These are phyloP conservation scores for Eulemur mongoz DNA, from an alignment of 2,797 vertebrate genomes.

Conservation along the genomic window DNA sequence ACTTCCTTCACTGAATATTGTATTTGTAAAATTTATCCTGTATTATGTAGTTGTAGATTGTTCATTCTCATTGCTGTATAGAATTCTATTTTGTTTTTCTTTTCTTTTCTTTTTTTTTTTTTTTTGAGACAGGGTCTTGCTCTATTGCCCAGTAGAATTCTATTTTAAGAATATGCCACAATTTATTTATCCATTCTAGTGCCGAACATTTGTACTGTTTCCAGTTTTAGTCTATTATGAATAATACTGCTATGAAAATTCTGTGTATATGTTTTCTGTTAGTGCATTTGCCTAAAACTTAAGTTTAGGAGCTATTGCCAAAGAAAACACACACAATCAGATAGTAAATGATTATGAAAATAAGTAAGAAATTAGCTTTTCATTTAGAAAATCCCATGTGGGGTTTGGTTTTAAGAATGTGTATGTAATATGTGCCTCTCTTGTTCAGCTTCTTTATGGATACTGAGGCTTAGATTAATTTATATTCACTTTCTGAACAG, in stretches of 20 bases:
- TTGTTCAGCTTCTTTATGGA: not conserved
- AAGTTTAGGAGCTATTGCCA: not conserved
- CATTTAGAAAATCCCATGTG: not conserved
- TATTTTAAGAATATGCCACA: not conserved
- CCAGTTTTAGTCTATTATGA: not conserved
- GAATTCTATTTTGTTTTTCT: not conserved
- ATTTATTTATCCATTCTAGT: not conserved
- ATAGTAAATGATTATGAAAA: not conserved
- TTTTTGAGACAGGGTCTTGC: not conserved
- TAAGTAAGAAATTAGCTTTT: conserved; percentile 14
- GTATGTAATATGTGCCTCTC: not conserved
- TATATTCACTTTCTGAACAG: not conserved
- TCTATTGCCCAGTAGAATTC: not conserved
- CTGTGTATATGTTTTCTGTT: not conserved
- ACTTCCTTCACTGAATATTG: not conserved
- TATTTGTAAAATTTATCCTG: not conserved
- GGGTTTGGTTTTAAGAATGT: not conserved
- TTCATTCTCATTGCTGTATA: not conserved
- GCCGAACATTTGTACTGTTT: not conserved
- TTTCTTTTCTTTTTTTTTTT: not conserved
- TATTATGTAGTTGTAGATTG: not conserved
- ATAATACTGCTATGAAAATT: not conserved
- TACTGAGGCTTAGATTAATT: not conserved
- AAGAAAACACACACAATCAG: not conserved
- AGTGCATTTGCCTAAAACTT: not conserved